These are phyloP conservation scores for Clarias batrachus DNA, from an alignment of 2,113 vertebrate species.

Conservation along the genomic window DNA sequence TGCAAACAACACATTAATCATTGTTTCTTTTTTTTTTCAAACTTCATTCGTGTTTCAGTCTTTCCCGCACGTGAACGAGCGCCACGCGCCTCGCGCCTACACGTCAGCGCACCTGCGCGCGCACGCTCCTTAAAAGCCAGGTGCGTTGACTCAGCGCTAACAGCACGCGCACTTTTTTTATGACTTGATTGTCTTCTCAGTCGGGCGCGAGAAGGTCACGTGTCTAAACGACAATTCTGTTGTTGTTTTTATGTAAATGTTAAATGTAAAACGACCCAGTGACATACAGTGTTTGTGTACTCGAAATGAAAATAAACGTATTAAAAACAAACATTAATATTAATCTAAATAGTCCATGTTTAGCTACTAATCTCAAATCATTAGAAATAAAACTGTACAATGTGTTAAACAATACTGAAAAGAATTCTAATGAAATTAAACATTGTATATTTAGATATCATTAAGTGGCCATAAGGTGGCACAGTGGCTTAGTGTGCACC, in stretches of 20 bases:
- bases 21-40: not conserved
- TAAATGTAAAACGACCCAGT: not conserved
- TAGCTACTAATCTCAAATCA: not conserved
- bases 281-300: not conserved
- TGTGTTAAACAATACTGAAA: not conserved
- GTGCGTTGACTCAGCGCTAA: not conserved
- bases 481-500: too few relatives aligned
- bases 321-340: not conserved
- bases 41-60: not conserved
- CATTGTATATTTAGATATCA: not conserved
- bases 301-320: not conserved
- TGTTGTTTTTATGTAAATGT: not conserved
- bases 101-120: conserved; percentile 28
- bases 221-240: not conserved
- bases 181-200: not conserved
- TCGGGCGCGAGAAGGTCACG: not conserved
- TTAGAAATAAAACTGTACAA: not conserved
- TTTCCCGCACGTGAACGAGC: not conserved
- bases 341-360: not conserved
- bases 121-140: not conserved
- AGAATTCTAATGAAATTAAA: not conserved
- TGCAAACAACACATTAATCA: not conserved
- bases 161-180: not conserved
- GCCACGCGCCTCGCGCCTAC: conserved; percentile 39
- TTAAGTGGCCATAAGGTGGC: too few relatives aligned